phyloP scores from a whole-genome alignment of 2,797 vertebrate species.

The Iguana delicatissima region DNA sequence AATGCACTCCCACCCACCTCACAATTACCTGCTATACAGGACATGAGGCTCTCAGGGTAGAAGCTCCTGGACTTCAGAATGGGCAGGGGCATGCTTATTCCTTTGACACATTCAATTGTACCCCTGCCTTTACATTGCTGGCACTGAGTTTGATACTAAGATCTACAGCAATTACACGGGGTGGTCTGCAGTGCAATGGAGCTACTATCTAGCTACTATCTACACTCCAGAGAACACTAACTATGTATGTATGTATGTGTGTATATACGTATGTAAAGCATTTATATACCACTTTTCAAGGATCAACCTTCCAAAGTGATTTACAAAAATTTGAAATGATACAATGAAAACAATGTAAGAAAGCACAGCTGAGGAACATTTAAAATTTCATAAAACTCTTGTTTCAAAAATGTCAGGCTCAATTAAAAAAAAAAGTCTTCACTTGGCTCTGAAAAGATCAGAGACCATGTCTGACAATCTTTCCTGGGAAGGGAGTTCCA shows the following conservation, averaged over 20 bases:
- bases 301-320: background rate
- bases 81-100: too few relatives aligned
- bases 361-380: background rate
- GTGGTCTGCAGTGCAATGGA: background rate
- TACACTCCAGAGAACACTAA: slow-evolving; percentile 11
- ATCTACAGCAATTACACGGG: background rate
- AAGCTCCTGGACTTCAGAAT: too few relatives aligned
- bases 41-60: background rate
- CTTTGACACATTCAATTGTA: background rate
- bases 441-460: background rate
- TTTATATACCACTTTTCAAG: background rate
- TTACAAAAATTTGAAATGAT: slow-evolving; percentile 5
- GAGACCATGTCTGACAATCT: background rate
- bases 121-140: too few relatives aligned
- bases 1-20: background rate
- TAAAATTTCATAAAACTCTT: background rate
- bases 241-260: background rate
- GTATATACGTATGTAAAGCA: too few relatives aligned
- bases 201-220: background rate
- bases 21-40: too few relatives aligned
- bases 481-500: background rate
- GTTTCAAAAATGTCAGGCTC: too few relatives aligned
- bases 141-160: background rate
- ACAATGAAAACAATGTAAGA: background rate
- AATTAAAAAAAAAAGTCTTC: background rate